Base-by-base conservation (phyloP, 2,797 vertebrate species). In the Vireo griseus region DNA sequence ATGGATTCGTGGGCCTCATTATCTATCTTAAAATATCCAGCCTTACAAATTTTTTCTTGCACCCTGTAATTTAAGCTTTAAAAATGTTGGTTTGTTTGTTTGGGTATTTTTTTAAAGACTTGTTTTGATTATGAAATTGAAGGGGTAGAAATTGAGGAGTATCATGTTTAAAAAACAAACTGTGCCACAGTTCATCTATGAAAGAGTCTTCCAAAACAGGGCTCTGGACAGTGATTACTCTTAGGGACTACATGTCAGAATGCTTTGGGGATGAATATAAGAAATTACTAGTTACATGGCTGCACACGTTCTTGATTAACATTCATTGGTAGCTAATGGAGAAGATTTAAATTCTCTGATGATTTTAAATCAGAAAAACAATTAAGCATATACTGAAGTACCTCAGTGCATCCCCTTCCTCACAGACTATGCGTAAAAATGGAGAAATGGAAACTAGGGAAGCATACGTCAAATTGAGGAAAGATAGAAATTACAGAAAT, bases 81-180 rank as follows among this genome's bases (percentile, higher is more conserved):
- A 5, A 84, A 48, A 54, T 15, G 4, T 54, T 59, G 14, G 42
- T 61, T 74, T 48, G 40, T 83, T 89, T 63, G 51, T 48, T 66
- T 84, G 47, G 18, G 3, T 3, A 35, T 51, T 52, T 44, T 88
- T 71, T 54, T 24, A 4, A 87, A 83, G 40, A 14, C 42, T 80
- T 88, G 65, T 71, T 93, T 89, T 80, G 84, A 76, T 95, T 92
- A 78, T 74, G 59, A 85, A 93, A 91, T 87, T 72, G 63, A 83
- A 77, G 42, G 67, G 28, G 26, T 71, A 63, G 67, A 52, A 92
- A 52, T 75, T 14, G 40, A 77, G 33, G 24, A 91, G 33, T 74
- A 68, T 91, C 24, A 10, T 65, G 42, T 92, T 96, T 91, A 51
- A 84, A 94, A 94, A 58, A 3, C 54, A 91, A 72, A 47, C 48